Base-by-base conservation (phyloP, 2,888 invertebrate genomes). In the Metacarcinus magister region DNA sequence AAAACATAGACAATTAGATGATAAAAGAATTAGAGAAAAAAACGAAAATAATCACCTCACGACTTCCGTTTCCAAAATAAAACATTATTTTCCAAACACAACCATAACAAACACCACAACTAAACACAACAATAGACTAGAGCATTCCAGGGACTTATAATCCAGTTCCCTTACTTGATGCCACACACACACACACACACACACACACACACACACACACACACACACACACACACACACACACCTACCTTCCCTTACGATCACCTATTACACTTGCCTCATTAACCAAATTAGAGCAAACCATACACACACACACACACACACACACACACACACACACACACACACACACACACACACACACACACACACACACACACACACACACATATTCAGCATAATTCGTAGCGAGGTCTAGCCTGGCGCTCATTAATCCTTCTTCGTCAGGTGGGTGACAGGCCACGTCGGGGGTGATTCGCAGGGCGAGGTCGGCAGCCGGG, bases 401-500 rank as follows among this genome's bases (percentile, higher is more conserved):
- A 93, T 93, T 93, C 48, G 39, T 48, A 48, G 92, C 87, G 44
- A 54, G 93, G 89, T 48, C 54, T 87, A 28, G 44, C 13, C 39
- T 28, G 67, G 91, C 32, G 46, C 95, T 95, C 95, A 95, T 95
- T 95, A 95, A 95, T 95, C 93, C 90, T 19, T 94, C 94, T 95
- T 93, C 93, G 95, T 95, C 95, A 95, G 94, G 82, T 46, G 93
- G 94, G 95, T 95, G 95, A 95, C 95, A 95, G 93, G 87, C 67
- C 94, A 94, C 95, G 93, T 90, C 91, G 95, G 75, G 92, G 92
- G 92, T 75, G 95, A 94, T 93, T 95, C 95, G 95, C 44, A 89
- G 95, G 95, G 95, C 94, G 95, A 94, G 95, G 93, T 95, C 95
- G 93, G 87, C 95, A 95, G 95, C 95, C 46, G 95, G 91, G 46